Evolutionary conservation across 2,113 vertebrate species (phyloP).

Genomic region (Silurus asotus): DNA sequence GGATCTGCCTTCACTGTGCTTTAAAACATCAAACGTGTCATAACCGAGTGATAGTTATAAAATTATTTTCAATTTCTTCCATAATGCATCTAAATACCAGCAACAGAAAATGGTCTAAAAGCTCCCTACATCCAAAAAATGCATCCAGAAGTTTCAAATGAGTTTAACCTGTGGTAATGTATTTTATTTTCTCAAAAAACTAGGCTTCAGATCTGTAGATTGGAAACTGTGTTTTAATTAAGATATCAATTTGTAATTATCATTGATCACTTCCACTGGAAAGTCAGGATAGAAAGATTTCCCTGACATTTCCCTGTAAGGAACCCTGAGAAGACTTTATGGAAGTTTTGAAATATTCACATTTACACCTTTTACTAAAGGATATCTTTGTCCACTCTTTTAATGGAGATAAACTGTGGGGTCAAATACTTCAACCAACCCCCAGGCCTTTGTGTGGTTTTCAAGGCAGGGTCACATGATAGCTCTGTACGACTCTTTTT

Average conservation of each 20-base stretch:
- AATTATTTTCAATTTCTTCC: constrained; percentile 36
- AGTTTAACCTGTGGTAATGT: background rate
- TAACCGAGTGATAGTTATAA: constrained; percentile 19
- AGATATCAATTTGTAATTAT: constrained; percentile 4
- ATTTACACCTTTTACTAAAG: constrained; percentile 56
- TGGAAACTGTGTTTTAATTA: constrained; percentile 18
- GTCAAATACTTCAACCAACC: constrained; percentile 47
- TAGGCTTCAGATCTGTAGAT: background rate
- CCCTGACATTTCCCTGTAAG: too few species aligned
- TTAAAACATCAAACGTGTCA: constrained; percentile 43
- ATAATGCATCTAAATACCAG: constrained; percentile 13
- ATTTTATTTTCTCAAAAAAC: background rate
- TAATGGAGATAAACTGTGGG: constrained; percentile 57
- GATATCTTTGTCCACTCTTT: constrained; percentile 60
- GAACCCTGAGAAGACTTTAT: background rate
- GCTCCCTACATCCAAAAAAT: background rate
- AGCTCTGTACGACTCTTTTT: constrained; percentile 63
- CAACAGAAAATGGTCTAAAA: background rate
- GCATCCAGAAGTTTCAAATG: background rate
- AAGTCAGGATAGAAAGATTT: constrained; percentile 4
- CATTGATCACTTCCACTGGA: background rate
- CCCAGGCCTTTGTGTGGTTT: constrained; percentile 57
- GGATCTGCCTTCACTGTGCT: constrained; percentile 21
- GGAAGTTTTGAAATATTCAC: constrained; percentile 9
- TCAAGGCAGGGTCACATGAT: constrained; percentile 60